These are phyloP conservation scores for Benthosema pterotum DNA, from an alignment of 2,797 vertebrate genomes.

Conservation along the genomic window DNA sequence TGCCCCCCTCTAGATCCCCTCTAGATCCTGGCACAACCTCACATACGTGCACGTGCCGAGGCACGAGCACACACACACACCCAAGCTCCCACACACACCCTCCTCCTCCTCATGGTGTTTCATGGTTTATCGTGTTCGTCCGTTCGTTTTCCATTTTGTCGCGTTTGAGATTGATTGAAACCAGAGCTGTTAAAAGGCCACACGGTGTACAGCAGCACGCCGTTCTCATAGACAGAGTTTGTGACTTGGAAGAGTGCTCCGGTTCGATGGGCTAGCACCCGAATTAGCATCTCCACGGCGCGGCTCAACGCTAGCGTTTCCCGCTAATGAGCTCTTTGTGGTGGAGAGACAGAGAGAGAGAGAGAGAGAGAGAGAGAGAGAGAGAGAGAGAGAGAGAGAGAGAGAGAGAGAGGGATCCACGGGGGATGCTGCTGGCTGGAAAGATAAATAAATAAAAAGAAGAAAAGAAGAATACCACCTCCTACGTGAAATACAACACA, in stretches of 20 bases:
- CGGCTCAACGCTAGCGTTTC: constrained; percentile 71
- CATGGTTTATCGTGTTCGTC: constrained; percentile 65
- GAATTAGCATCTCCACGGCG: constrained; percentile 70
- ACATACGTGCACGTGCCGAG: background rate
- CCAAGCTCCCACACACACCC: constrained; percentile 30
- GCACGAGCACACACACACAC: constrained; percentile 18
- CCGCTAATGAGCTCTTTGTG: constrained; percentile 72
- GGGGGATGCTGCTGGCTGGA: constrained; percentile 64
- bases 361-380: no score
- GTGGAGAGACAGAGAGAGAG: no score
- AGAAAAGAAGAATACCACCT: constrained; percentile 1
- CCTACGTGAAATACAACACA: constrained; percentile 45
- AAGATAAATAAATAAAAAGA: constrained; percentile 12
- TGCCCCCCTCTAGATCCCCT: no score
- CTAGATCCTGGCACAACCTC: no score
- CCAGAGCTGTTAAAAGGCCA: constrained; percentile 73
- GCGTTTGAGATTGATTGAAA: constrained; percentile 73
- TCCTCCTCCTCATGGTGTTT: constrained; percentile 61
- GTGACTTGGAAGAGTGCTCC: constrained; percentile 48
- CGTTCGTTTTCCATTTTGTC: constrained; percentile 69
- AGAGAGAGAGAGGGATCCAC: constrained; percentile 58
- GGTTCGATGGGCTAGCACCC: constrained; percentile 69
- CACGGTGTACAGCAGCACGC: constrained; percentile 44
- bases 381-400: no score
- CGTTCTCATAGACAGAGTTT: constrained; percentile 46